These are phyloP conservation scores for Psittacus erithacus DNA, from an alignment of 2,113 vertebrate species.

Conservation along the genomic window DNA sequence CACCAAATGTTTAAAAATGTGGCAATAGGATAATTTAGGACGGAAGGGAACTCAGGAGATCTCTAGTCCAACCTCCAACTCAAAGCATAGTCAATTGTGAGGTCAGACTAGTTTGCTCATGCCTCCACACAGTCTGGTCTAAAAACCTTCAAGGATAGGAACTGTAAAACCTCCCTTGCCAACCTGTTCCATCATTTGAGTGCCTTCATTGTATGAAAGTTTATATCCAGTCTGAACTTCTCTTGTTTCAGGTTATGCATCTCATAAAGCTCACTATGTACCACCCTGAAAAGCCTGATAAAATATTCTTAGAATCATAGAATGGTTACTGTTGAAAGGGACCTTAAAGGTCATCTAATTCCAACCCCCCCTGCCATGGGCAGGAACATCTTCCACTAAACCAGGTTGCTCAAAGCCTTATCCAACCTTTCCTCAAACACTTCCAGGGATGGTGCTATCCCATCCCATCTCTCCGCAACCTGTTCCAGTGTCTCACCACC, in stretches of 20 bases:
- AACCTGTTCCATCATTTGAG: background rate
- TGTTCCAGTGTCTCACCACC: background rate
- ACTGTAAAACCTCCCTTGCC: background rate
- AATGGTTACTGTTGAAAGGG: background rate
- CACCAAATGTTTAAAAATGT: background rate
- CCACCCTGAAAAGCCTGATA: background rate
- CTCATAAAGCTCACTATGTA: background rate
- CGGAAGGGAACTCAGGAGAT: background rate
- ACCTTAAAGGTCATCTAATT: background rate
- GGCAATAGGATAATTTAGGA: background rate
- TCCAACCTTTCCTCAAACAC: background rate
- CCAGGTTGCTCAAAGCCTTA: background rate
- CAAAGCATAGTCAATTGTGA: background rate
- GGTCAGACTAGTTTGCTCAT: background rate
- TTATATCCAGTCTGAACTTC: background rate
- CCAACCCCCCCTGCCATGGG: background rate
- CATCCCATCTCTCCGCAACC: background rate
- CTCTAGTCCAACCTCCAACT: background rate
- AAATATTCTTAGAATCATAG: background rate
- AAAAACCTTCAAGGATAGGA: background rate
- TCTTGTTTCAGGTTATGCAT: background rate
- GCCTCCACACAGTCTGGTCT: background rate
- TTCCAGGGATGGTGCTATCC: background rate
- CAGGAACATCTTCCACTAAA: background rate
- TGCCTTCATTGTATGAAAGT: background rate